Conservation (phyloP, 2,797 vertebrate species). For the Eptatretus atami region DNA sequence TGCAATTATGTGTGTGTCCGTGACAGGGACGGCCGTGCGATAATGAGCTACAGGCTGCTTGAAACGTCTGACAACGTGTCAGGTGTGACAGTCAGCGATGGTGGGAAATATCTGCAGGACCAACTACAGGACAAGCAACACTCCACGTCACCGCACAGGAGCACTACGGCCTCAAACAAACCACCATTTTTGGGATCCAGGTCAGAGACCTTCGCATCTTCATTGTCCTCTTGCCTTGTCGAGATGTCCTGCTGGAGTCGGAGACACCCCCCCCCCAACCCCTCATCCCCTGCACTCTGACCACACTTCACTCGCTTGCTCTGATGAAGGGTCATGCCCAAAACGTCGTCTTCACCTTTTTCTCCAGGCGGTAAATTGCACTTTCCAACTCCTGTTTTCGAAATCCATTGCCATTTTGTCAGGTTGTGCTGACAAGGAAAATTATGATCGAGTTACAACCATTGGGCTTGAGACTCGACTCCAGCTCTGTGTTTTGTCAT, state of each 20-base stretch:
- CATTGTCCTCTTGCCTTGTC: not conserved
- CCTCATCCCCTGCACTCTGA: not conserved
- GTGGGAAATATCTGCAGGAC: constrained; percentile 37
- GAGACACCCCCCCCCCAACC: not conserved
- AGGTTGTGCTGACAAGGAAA: no score
- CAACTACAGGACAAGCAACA: constrained; percentile 29
- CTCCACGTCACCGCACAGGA: constrained; percentile 50
- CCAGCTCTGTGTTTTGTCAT: no score
- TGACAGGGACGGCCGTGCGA: constrained; percentile 31
- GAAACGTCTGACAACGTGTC: constrained; percentile 24
- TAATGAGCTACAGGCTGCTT: constrained; percentile 33
- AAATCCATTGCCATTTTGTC: no score
- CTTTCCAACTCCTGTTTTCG: no score
- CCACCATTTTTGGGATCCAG: constrained; percentile 39
- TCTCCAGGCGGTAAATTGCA: not conserved
- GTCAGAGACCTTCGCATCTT: constrained; percentile 14
- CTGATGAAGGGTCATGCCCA: constrained; percentile 10
- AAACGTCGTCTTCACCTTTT: constrained; percentile 8
- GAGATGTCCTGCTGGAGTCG: not conserved
- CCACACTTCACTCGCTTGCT: not conserved
- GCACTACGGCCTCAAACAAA: constrained; percentile 62
- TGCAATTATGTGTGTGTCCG: no score
- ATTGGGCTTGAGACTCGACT: no score
- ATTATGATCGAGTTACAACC: no score
- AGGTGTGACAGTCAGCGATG: constrained; percentile 33